These are phyloP conservation scores for Muscidifurax raptorellus DNA, from an alignment of 1,140 invertebrate genomes.

Conservation along the genomic window DNA sequence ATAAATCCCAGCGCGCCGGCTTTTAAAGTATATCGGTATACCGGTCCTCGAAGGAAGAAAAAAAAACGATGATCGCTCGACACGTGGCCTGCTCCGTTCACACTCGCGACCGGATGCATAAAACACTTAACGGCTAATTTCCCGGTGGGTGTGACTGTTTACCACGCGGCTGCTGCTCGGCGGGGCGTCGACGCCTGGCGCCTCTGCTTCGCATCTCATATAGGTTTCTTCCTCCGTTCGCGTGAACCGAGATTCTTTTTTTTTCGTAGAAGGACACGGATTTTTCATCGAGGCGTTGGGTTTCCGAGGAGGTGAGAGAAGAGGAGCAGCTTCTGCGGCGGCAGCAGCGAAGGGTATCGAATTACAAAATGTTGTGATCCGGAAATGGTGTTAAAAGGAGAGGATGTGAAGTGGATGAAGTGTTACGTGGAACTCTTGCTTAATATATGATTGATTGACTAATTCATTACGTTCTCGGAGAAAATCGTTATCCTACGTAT, in stretches of 20 bases:
- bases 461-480: not conserved
- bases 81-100: constrained; percentile 53
- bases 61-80: constrained; percentile 50
- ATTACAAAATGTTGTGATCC: constrained; percentile 34
- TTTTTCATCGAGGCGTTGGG: constrained; percentile 54
- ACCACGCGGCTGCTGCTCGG: constrained; percentile 30
- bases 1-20: not conserved
- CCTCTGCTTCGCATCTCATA: constrained; percentile 52
- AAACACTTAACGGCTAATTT: constrained; percentile 59
- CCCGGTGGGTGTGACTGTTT: constrained; percentile 45
- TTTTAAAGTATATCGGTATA: not conserved
- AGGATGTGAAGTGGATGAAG: not conserved
- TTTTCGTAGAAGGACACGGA: constrained; percentile 58
- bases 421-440: not conserved
- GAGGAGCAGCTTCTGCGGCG: not conserved
- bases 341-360: not conserved
- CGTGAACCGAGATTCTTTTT: constrained; percentile 56
- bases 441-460: not conserved
- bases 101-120: constrained; percentile 62
- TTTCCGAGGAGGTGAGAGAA: constrained; percentile 2
- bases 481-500: too few relatives aligned
- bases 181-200: constrained; percentile 38
- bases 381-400: constrained; percentile 23
- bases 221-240: not conserved
- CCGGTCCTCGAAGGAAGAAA: not conserved